Percentiles rank a stretch among this genome's conserved stretches.
These are phyloP conservation scores for Coluber constrictor DNA, from an alignment of 2,797 vertebrate genomes.

Conservation along the genomic window DNA sequence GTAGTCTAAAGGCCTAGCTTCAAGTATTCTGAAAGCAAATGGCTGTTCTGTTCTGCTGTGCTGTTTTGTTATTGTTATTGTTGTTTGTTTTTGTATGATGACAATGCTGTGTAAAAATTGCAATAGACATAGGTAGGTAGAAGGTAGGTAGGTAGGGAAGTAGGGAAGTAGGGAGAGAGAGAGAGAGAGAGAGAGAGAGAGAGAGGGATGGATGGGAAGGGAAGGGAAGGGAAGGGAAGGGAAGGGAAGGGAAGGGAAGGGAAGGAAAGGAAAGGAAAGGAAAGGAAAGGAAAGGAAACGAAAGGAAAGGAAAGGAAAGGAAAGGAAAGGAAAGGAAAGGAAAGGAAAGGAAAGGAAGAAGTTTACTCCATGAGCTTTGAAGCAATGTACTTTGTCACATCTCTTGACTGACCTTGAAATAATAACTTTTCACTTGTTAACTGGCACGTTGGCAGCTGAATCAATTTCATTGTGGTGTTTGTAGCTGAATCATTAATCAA, in stretches of 20 bases:
- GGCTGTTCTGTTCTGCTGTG: background rate
- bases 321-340: background rate
- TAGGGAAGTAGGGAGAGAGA: no score
- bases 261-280: background rate
- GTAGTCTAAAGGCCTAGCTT: background rate
- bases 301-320: background rate
- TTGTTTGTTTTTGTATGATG: background rate
- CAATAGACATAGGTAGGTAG: background rate
- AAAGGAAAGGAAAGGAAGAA: background rate
- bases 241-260: no score
- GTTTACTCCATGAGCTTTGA: background rate
- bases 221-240: no score
- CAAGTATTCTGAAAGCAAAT: background rate
- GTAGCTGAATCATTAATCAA: constrained; percentile 60
- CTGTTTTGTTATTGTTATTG: background rate
- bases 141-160: background rate
- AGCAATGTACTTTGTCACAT: background rate
- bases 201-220: no score
- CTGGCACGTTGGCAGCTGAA: background rate
- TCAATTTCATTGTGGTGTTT: constrained; percentile 35
- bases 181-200: no score
- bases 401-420: constrained; percentile 50
- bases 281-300: background rate
- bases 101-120: constrained; percentile 2
- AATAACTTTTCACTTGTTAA: constrained; percentile 33